Percentiles rank a stretch among this genome's conserved stretches.
Evolutionary conservation across 2,113 vertebrate genomes (phyloP).

Genomic region (Oncorhynchus nerka): DNA sequence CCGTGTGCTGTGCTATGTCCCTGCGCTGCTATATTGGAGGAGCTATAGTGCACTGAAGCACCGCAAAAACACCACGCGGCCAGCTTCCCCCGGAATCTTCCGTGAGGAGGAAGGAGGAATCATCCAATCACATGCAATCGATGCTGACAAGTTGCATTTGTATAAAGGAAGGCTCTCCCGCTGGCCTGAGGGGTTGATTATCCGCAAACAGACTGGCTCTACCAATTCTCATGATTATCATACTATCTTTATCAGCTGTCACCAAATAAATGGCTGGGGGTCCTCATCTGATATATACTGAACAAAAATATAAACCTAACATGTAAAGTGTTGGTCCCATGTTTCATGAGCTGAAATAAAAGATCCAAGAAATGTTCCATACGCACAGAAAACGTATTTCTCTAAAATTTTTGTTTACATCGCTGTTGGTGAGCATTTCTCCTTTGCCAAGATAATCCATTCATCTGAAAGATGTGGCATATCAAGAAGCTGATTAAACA

Average conservation of each 20-base stretch:
- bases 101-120: slow-evolving; percentile 1
- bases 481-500: too few species aligned
- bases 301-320: not conserved
- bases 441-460: too few species aligned
- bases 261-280: not conserved
- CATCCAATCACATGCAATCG: not conserved
- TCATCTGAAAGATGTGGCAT: too few species aligned
- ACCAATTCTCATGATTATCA: not conserved
- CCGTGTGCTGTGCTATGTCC: not conserved
- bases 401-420: too few species aligned
- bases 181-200: not conserved
- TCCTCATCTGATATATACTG: not conserved
- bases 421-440: too few species aligned
- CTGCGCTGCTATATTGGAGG: not conserved
- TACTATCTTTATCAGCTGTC: not conserved
- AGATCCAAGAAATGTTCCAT: too few species aligned
- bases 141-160: not conserved
- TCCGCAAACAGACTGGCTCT: not conserved
- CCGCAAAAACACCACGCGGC: not conserved
- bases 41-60: not conserved
- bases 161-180: not conserved
- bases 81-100: not conserved
- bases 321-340: too few species aligned
- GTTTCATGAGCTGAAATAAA: too few species aligned
- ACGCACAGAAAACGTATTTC: too few species aligned